Percentiles rank a stretch among this genome's conserved stretches.
Evolutionary conservation across 2,888 invertebrate genomes (phyloP).

Genomic region (Agonopterix arenella): DNA sequence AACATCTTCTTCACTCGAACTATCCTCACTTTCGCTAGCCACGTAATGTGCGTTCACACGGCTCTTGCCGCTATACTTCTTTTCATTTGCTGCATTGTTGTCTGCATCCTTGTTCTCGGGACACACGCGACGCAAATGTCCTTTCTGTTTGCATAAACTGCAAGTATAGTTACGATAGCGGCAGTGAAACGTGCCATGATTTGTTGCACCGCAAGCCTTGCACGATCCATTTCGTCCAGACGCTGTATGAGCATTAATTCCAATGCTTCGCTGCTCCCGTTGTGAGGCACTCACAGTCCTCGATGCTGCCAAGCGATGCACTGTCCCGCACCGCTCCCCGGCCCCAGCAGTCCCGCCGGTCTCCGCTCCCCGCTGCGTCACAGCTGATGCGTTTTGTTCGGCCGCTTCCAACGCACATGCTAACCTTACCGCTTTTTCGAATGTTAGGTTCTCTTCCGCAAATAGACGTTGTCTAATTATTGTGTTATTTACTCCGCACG

Average conservation of each 20-base stretch:
- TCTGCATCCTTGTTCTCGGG: background rate
- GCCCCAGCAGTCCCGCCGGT: background rate
- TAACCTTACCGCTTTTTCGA: background rate
- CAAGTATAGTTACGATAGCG: background rate
- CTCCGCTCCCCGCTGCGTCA: background rate
- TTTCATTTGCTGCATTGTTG: background rate
- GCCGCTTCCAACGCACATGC: slow-evolving; percentile 2
- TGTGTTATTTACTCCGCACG: background rate
- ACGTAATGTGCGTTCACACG: background rate
- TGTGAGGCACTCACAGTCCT: background rate
- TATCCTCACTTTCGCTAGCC: background rate
- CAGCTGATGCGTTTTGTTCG: background rate
- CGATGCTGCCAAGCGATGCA: background rate
- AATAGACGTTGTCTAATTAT: background rate
- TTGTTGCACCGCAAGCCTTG: background rate
- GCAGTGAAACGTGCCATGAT: background rate
- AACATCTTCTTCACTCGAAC: background rate
- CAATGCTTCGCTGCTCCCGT: background rate
- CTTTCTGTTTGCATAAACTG: background rate
- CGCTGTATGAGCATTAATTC: background rate
- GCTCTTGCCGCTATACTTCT: background rate
- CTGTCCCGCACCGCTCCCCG: background rate
- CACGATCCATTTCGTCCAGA: background rate
- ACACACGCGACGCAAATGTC: background rate
- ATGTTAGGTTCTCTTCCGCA: background rate